Evolutionary conservation across 2,113 vertebrate species (phyloP), one percentile per base, ranked within the genome.

Genomic region (Cyanoderma ruficeps): DNA sequence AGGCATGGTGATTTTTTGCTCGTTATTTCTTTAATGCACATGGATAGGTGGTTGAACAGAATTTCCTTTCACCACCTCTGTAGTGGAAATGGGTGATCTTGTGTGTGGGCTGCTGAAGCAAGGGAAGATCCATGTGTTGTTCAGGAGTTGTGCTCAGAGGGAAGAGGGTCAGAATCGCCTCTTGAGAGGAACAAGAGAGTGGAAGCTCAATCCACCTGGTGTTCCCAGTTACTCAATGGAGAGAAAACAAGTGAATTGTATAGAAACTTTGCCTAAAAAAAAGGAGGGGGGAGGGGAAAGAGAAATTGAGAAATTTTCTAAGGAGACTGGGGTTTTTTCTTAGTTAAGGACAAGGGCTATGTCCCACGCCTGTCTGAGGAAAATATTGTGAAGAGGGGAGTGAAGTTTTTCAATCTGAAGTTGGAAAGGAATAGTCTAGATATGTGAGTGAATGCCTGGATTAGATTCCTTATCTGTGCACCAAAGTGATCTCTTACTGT

Each of bases 261-360:
- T 14, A 41, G 7, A 37, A 1, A 64, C 13, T 22, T 69, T 63
- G 9, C 30, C 55, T 60, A 17, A 39, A 92, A 88, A 56, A 39
- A 39, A 10, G 37, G 37, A 39, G 10, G 37, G 37, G 23, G 52
- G 15, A 30, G 56, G n/a, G n/a, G n/a, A n/a, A n/a, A n/a, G n/a
- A n/a, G n/a, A n/a, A n/a, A n/a, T n/a, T n/a, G n/a, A n/a, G n/a
- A n/a, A n/a, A n/a, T n/a, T n/a, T n/a, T n/a, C n/a, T n/a, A 35
- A 52, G 56, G 55, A 42, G 30, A 3, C 18, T 61, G 14, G 1
- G 0, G 0, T 4, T 14, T 83, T 79, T 72, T 8, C 23, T 47
- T 69, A 23, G 10, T 46, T 68, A 31, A 10, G 24, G 35, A 24
- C 18, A 30, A 39, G 23, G 10, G 2, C 37, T 65, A 4, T 67